Conservation (phyloP, 2,113 vertebrate species). For the Stegastes partitus region DNA sequence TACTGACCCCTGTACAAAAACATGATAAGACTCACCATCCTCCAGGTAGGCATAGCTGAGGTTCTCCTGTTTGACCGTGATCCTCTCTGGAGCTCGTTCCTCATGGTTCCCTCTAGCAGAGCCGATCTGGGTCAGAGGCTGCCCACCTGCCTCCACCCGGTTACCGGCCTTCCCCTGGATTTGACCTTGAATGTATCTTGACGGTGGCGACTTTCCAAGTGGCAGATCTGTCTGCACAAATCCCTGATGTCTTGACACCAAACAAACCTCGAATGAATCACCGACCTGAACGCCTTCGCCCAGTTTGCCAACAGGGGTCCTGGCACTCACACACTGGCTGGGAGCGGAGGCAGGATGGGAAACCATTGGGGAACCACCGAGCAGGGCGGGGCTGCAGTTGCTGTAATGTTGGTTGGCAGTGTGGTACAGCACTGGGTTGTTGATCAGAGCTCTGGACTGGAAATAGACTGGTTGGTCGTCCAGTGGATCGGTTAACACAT, state of each 20-base stretch:
- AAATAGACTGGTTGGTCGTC: conserved; percentile 65
- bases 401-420: conserved; percentile 60
- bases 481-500: conserved; percentile 46
- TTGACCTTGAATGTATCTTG: conserved; percentile 54
- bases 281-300: conserved; percentile 68
- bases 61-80: conserved; percentile 94
- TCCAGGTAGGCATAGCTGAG: conserved; percentile 94
- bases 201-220: conserved; percentile 85
- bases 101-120: conserved; percentile 46
- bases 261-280: conserved; percentile 82
- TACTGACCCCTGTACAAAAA: background rate
- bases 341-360: conserved; percentile 56
- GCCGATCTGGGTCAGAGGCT: conserved; percentile 21
- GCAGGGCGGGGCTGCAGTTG: conserved; percentile 57
- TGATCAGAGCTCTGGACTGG: conserved; percentile 69
- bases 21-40: conserved; percentile 86
- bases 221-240: conserved; percentile 53
- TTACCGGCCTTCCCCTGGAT: conserved; percentile 23
- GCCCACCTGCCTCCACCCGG: conserved; percentile 13
- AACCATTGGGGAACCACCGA: conserved; percentile 29
- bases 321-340: conserved; percentile 38
- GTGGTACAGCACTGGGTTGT: conserved; percentile 88
- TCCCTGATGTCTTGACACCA: conserved; percentile 86
- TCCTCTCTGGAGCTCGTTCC: conserved; percentile 77
- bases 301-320: conserved; percentile 66